Evolutionary conservation across 2,113 vertebrate genomes (phyloP), one percentile per base, ranked within the genome.

Genomic region (Cercopithecus mona): DNA sequence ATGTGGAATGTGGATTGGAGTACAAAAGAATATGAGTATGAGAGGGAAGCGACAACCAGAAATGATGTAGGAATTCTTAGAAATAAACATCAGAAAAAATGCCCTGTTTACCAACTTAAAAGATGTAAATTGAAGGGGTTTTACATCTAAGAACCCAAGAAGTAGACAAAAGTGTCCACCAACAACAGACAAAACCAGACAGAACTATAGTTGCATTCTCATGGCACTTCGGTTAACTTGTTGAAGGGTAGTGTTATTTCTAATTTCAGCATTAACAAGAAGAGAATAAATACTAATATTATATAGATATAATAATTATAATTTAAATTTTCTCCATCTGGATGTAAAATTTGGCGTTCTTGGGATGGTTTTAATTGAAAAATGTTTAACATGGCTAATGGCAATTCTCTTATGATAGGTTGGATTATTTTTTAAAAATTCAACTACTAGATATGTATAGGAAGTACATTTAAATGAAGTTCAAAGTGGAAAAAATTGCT

Each of bases 261-360:
- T 72, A 93, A 90, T 70, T 97, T 93, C 50, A 85, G 38, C 35
- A 92, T 70, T 96, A 84, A 90, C 16, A 94, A 81, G 25, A 73
- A 94, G 18, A 97, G 70, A 93, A 90, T 79, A 84, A 85, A 88
- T 91, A 79, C 45, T 97, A 81, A 45, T 94, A 8, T 64, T 57
- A 79, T 5, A 48, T 66, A 94, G 75, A 95, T 95, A 96, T 83
- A 81, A 76, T 93, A 55, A 94, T 72, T 48, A 75, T 61, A 79
- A 66, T 96, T 86, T 85, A 89, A 92, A 95, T 92, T 88, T 90
- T 90, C 35, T 84, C 70, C 48, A 96, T 79, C 84, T 94, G 43
- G 38, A 89, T 78, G 1, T 59, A 95, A 93, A 97, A 45, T 66
- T 92, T 89, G 43, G 17, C 93, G 64, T 76, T 90, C 64, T 75